Evolutionary conservation across 2,888 invertebrate genomes (phyloP), one percentile per base, ranked within the genome.

Genomic region (Palloptera scutellata): DNA sequence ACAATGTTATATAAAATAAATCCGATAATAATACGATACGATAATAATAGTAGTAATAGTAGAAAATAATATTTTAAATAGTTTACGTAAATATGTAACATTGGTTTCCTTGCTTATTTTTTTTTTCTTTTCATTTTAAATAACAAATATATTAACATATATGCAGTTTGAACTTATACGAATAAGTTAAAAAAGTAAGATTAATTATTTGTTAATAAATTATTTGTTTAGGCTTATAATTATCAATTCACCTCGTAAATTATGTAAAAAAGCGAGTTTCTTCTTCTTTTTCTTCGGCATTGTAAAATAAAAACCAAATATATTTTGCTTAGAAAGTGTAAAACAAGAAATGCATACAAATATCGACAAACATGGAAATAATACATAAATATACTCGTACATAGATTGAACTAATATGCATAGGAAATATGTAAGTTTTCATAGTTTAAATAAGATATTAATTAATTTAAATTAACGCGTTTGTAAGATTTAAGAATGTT

Each of bases 21-120:
- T 58, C 42, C 11, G 20, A 53, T 59, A 52, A 64, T 64, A 52
- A 57, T 57, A 55, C 42, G 55, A 54, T 41, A 20, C 41, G 30
- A 45, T 51, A 55, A 55, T 55, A 63, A 12, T 48, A 45, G 13
- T 19, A 43, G 19, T 19, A 58, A 41, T 41, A 42, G 15, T 41
- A 58, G 43, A 12, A 58, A 41, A 58, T 19, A 15, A 12, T 59
- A 19, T 20, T 19, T 59, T 42, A 17, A 45, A 30, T 4, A 30
- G n/a, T n/a, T n/a, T 60, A 51, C 30, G 58, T 58, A 58, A 19
- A 30, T 59, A 43, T 51, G 48, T 48, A 17, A 40, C 52, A 13
- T 52, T 51, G 8, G 6, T 55, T 55, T 30, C n/a, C 30, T 30
- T 10, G 8, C 20, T 4, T 41, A 30, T 30, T 30, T 30, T 30